A percentile compares a stretch with the other conserved stretches of the same genome.
Conservation (phyloP, 2,888 invertebrate species). For the Agrotis ipsilon region DNA sequence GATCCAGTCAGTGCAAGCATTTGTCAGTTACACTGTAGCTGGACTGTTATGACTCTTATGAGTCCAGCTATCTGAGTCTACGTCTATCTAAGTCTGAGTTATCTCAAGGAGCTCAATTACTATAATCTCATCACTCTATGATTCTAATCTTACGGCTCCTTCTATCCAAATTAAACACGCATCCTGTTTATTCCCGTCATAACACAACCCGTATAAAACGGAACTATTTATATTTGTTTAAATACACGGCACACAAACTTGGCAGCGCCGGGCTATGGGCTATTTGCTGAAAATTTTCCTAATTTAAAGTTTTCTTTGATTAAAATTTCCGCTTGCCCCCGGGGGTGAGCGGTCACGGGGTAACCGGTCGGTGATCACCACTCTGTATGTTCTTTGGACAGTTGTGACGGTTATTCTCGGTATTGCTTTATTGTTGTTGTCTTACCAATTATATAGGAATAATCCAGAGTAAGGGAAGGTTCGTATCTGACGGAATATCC, state of each 20-base stretch:
- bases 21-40: too few relatives aligned
- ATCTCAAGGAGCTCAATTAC: too few relatives aligned
- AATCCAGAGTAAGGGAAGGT: too few relatives aligned
- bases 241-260: conserved; percentile 60
- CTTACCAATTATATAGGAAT: not conserved
- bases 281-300: conserved; percentile 64
- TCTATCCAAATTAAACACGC: not conserved
- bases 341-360: conserved; percentile 31
- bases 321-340: conserved; percentile 52
- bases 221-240: conserved; percentile 72
- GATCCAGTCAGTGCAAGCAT: too few relatives aligned
- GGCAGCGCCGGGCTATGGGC: conserved; percentile 53
- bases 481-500: too few relatives aligned
- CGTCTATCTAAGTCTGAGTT: too few relatives aligned
- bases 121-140: too few relatives aligned
- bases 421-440: conserved; percentile 16
- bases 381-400: conserved; percentile 19
- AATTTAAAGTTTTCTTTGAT: conserved; percentile 68
- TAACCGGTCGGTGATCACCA: conserved; percentile 33
- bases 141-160: not conserved
- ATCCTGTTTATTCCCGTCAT: conserved; percentile 51
- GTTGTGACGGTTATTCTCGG: not conserved
- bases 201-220: conserved; percentile 63
- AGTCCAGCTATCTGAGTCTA: too few relatives aligned
- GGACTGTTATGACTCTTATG: too few relatives aligned